Base-by-base conservation (phyloP, 1,140 invertebrate genomes). In the Meloidogyne hapla region DNA sequence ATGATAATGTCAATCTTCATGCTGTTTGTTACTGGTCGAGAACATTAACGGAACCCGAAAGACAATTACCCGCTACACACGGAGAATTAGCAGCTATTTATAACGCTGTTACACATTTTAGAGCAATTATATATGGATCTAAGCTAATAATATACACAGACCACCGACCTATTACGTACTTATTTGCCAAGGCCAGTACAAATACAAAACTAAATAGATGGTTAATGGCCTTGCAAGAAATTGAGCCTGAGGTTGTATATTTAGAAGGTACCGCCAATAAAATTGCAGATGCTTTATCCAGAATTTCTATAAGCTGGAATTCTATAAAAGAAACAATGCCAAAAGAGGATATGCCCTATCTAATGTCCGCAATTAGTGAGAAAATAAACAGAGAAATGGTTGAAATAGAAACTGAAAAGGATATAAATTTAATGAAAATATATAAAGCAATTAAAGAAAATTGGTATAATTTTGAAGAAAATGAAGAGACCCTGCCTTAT, bases 151-250 rank as follows among this genome's bases (percentile, higher is more conserved):
- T 74, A 5, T 26, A 33, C 18, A 40, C 26, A 3, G 71, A 74
- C n/a, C 71, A 74, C 13, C 25, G 64, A 5, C 71, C 71, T 4
- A 23, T 74, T 2, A 68, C 48, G 1, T 74, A 72, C 25, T 38
- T 74, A 9, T 26, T 74, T 13, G 6, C 13, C 10, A 74, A 74
- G 13, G 25, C 25, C 4, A 25, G 25, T 13, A 68, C 56, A 6
- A 25, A 65, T 13, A 26, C 71, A 25, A n/a, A 74, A 26, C 9
- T 74, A 3, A 48, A 40, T 18, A 33, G 71, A n/a, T 74, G 71
- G 71, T 12, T 74, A 10, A 63, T 74, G 28, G 69, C 28, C 26
- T 67, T 71, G 2, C 69, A 71, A 33, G 33, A 33, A 8, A 33
- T 33, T 5, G 33, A 33, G 8, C 33, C 33, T 8, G 33, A 33